Evolutionary conservation across 2,797 vertebrate genomes (phyloP), one percentile per base, ranked within the genome.

Genomic region (Natrix natrix): DNA sequence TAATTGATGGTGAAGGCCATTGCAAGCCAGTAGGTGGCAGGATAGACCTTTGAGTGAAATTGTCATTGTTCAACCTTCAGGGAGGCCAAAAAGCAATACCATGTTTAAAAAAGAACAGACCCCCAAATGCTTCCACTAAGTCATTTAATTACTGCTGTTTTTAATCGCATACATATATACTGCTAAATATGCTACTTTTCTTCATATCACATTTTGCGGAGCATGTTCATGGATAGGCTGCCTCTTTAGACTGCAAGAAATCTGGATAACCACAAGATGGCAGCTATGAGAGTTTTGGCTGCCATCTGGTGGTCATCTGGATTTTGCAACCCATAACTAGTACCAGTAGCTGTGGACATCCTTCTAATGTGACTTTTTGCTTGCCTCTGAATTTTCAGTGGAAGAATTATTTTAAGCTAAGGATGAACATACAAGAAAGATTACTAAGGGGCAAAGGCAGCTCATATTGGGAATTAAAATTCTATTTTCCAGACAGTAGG

Each of bases 21-120:
- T 24, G n/a, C 74, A 32, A 83, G 93, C 96, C 96, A 93, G 96
- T 95, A 97, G 96, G 96, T 96, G 96, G 96, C 96, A 96, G 96
- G 91, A 93, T 93, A 94, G 95, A 86, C 66, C 94, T 94, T 92
- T 90, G 54, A 94, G 93, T 93, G 92, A 93, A 63, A 63, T 26
- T 26, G 14, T 55, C 26, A n/a, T 56, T 61, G 60, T 92, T 92
- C 55, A 24, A 86, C 90, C 86, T 94, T 43, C 74, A 55, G 14
- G 90, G 90, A 94, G 92, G 69, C 69, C 90, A 86, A 55, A 83
- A 54, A 87, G 91, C 60, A 48, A 14, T n/a, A 24, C 43, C 78
- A 48, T 8, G 11, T 83, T 83, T 12, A 48, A 83, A 54, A 91
- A 91, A 91, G 60, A 52, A 24, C 69, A 66, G 90, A 69, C 54